These are phyloP conservation scores for Drosophila ogumai DNA, from an alignment of 1,140 invertebrate species.

Conservation along the genomic window DNA sequence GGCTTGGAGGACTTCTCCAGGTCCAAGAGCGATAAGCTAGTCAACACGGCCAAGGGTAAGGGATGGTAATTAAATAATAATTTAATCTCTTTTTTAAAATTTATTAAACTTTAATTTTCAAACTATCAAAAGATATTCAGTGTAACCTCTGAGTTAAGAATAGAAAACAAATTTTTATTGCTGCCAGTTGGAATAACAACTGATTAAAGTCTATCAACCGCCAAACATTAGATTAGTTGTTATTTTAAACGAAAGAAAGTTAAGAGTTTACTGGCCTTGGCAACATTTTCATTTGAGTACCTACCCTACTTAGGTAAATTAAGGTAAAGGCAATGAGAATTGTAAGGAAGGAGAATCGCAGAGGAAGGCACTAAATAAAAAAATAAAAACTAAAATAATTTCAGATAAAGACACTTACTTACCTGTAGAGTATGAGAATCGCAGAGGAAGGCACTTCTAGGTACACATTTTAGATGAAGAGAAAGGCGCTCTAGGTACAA, in stretches of 20 bases:
- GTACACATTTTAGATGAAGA: not conserved
- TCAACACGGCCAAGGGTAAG: conserved; percentile 88
- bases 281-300: not conserved
- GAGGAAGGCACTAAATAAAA: too few species aligned
- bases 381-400: too few species aligned
- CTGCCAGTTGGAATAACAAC: not conserved
- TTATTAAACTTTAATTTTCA: not conserved
- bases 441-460: not conserved
- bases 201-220: not conserved
- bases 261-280: not conserved
- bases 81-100: not conserved
- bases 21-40: conserved; percentile 89
- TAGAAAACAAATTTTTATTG: not conserved
- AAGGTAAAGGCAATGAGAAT: too few species aligned
- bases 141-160: not conserved
- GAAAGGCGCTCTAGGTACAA: not conserved
- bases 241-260: not conserved
- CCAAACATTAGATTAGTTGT: not conserved
- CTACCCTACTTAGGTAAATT: too few species aligned
- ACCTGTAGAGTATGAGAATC: not conserved
- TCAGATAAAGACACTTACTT: not conserved
- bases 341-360: too few species aligned
- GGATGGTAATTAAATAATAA: not conserved
- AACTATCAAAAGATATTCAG: not conserved
- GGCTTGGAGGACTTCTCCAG: conserved; percentile 93